Evolutionary conservation across 2,797 vertebrate species (phyloP), one percentile per base, ranked within the genome.

Genomic region (Clarias fuscus): DNA sequence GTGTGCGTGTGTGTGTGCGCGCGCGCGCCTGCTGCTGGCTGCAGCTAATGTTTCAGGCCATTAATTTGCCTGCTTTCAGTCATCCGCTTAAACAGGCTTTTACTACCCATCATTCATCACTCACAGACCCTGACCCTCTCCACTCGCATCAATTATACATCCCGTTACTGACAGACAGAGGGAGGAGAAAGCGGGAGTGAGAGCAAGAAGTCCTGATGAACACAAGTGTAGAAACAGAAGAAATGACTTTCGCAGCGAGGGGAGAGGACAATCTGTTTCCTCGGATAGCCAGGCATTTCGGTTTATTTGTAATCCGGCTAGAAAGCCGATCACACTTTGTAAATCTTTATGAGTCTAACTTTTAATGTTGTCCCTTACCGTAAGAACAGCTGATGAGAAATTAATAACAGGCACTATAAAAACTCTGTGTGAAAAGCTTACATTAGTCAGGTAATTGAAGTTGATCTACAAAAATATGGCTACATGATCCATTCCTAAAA

Each of bases 131-230:
- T 53, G 65, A 78, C 62, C 81, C 56, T 59, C 43, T 18, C 59
- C 75, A 64, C 80, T 83, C 40, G 24, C 53, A 86, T 86, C 80
- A 86, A 86, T 88, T 88, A 88, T 72, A 88, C 80, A 83, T 65
- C 53, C 75, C 68, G 53, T 67, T 65, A 80, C 20, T 58, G 82
- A 82, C 5, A 43, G 78, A 48, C 43, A 70, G 20, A 62, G 76
- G 27, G 78, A 62, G 67, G 81, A 83, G 64, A 33, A 4, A 62
- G n/a, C 56, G 24, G 56, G 53, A 48, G 37, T n/a, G 53, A 59
- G 48, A 33, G 15, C 24, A 11, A n/a, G 24, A 40, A 20, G 17
- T 18, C 15, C 82, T 20, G 18, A 27, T 10, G 17, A 64, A 24
- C 33, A 22, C 27, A 20, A 61, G 27, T 11, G 30, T 27, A 61